Conservation (phyloP, 2,113 vertebrate species). For the Halcyon senegalensis region DNA sequence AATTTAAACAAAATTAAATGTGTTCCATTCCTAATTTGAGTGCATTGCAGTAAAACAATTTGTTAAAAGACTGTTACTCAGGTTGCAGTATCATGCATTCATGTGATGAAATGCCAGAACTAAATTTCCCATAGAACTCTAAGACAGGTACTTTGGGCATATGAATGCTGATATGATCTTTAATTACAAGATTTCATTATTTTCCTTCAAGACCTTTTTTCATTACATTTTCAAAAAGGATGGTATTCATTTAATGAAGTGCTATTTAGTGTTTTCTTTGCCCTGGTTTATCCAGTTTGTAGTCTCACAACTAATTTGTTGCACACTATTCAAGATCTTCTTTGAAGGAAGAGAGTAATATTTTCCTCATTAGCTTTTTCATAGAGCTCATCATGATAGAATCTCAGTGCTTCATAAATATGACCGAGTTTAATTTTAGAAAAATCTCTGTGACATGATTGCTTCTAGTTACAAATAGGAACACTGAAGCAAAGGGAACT, state of each 20-base stretch:
- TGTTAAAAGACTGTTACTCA: not conserved
- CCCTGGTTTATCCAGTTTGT: not conserved
- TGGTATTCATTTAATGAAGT: not conserved
- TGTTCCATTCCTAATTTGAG: not conserved
- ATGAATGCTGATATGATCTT: not conserved
- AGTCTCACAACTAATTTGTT: not conserved
- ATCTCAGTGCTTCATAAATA: not conserved
- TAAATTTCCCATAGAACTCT: not conserved
- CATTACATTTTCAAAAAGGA: constrained; percentile 4
- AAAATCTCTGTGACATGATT: not conserved
- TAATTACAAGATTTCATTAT: constrained; percentile 35
- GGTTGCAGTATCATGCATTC: not conserved
- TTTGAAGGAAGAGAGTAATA: not conserved
- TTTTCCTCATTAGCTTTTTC: not conserved
- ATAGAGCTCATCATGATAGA: not conserved
- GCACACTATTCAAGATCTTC: not conserved
- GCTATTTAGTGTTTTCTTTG: not conserved
- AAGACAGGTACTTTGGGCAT: not conserved
- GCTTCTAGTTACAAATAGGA: not conserved
- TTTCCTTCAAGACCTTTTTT: constrained; percentile 1
- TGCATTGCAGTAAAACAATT: not conserved
- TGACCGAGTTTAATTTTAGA: not conserved
- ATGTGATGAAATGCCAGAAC: not conserved
- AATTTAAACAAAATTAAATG: not conserved
- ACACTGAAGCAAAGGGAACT: not conserved